phyloP scores from a whole-genome alignment of 2,888 invertebrate genomes.

The Eupeodes luniger region DNA sequence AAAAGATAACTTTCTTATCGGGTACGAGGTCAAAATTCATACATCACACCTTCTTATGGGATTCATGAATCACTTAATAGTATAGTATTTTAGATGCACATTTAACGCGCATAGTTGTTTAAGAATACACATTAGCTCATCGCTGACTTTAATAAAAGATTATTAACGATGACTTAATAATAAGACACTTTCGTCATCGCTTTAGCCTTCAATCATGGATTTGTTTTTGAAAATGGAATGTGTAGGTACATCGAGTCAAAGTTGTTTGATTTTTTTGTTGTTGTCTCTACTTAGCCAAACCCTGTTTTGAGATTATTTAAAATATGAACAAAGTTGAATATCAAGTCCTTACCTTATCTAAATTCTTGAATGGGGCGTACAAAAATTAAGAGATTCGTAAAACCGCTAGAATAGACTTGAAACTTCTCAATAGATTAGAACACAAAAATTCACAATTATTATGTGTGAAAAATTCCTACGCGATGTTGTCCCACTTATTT shows the following conservation, averaged over 20 bases:
- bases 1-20: conserved; percentile 50
- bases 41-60: conserved; percentile 5
- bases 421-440: conserved; percentile 32
- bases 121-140: conserved; percentile 65
- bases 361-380: conserved; percentile 62
- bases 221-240: conserved; percentile 42
- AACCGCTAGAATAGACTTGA: not conserved
- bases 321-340: conserved; percentile 14
- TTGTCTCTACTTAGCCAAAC: not conserved
- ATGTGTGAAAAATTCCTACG: conserved; percentile 23
- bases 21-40: conserved; percentile 4
- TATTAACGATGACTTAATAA: conserved; percentile 72
- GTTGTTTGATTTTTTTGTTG: conserved; percentile 23
- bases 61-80: conserved; percentile 26
- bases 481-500: conserved; percentile 50
- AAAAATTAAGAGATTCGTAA: conserved; percentile 44
- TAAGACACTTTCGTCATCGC: conserved; percentile 36
- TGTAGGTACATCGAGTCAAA: conserved; percentile 20
- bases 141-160: conserved; percentile 52
- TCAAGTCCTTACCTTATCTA: conserved; percentile 57
- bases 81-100: conserved; percentile 36
- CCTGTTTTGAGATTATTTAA: conserved; percentile 27
- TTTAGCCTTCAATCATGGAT: conserved; percentile 52
- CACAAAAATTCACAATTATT: conserved; percentile 38
- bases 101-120: conserved; percentile 36